Base-by-base conservation (phyloP, 2,888 invertebrate species). In the Tanypteryx hageni region DNA sequence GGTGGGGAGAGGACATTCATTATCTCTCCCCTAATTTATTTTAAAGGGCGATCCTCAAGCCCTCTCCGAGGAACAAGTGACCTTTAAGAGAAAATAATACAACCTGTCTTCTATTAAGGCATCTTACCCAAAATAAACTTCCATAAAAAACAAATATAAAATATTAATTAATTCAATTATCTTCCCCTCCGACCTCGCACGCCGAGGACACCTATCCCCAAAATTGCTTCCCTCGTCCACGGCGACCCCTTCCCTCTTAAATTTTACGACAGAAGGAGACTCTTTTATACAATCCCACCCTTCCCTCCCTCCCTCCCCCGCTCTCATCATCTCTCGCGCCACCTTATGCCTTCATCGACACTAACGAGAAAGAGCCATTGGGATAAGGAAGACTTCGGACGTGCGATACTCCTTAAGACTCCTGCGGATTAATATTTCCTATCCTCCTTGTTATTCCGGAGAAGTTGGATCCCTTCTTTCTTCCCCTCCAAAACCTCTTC, bases 141-240 rank as follows among this genome's bases (percentile, higher is more conserved):
- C 31, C 58, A 86, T 27, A 27, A 27, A 57, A 27, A 59, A 27
- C 86, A 61, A 27, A 86, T 59, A 86, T 86, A 59, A 61, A 31
- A 59, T 14, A 86, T 86, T 86, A 86, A 86, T 86, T 86, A 59
- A 86, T 27, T 61, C 61, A 59, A 86, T 86, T 86, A 86, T 86
- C 59, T 86, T 22, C 16, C 86, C 27, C 31, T 8, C 61, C 61
- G 13, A 61, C 18, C 18, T 18, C 18, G 64, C 64, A 44, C 44
- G 44, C 44, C 44, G 44, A 44, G 44, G 44, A 44, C 44, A 44
- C 44, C 44, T 44, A 44, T 44, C 44, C 5, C 44, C 44, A 44
- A 44, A 44, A 44, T 44, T 44, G 44, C 44, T 44, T 44, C 44
- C 44, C 44, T 44, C 44, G 44, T 44, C 44, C 44, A 44, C 44